phyloP scores from a whole-genome alignment of 1,140 invertebrate genomes.

The Andrena cerasifolii region DNA sequence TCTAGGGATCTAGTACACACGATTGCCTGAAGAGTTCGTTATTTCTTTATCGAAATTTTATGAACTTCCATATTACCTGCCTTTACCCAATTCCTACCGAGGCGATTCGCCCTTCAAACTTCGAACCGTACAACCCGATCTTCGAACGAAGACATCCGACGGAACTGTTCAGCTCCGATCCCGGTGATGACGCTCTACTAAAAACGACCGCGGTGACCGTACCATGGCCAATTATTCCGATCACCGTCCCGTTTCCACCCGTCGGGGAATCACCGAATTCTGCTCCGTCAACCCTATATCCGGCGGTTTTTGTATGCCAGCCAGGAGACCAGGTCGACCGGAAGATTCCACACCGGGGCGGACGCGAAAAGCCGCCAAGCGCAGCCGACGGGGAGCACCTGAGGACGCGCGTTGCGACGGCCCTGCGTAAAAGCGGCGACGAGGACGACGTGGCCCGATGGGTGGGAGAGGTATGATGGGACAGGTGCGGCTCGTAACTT shows the following conservation, averaged over 20 bases:
- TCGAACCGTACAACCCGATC: too few relatives aligned
- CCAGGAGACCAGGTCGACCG: constrained; percentile 10
- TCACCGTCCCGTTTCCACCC: background rate
- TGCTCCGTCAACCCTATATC: constrained; percentile 17
- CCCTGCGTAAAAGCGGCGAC: constrained; percentile 53
- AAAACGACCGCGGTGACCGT: too few relatives aligned
- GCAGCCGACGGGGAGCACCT: constrained; percentile 30
- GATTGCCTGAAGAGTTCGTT: too few relatives aligned
- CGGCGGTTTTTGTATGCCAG: background rate
- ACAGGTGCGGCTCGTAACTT: constrained; percentile 73
- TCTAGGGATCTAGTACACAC: too few relatives aligned
- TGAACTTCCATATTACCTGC: too few relatives aligned
- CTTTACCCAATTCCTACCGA: too few relatives aligned
- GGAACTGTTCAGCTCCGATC: constrained; percentile 23
- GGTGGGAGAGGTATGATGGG: constrained; percentile 61
- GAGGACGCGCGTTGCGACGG: constrained; percentile 47
- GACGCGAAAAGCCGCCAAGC: constrained; percentile 2
- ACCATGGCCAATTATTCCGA: constrained; percentile 18
- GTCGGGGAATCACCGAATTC: background rate
- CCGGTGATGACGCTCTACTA: constrained; percentile 4
- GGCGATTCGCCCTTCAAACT: too few relatives aligned
- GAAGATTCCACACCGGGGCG: constrained; percentile 48
- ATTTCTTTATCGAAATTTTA: too few relatives aligned
- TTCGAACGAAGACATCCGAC: too few relatives aligned
- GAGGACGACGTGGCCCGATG: constrained; percentile 27